Percentiles rank a stretch among this genome's conserved stretches.
These are phyloP conservation scores for Conger conger DNA, from an alignment of 2,113 vertebrate genomes.

Conservation along the genomic window DNA sequence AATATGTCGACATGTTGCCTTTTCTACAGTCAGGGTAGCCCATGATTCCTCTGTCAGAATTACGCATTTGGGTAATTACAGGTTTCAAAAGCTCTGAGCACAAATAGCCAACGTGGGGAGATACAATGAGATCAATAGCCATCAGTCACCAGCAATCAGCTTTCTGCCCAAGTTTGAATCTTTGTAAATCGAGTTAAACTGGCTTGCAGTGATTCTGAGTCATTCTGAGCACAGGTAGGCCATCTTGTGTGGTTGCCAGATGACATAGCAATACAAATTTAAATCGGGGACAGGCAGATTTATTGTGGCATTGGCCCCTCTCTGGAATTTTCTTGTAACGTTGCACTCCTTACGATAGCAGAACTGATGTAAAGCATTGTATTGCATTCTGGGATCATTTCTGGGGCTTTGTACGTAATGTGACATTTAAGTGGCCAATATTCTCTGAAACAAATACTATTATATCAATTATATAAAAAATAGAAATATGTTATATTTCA, in stretches of 20 bases:
- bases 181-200: slow-evolving; percentile 10
- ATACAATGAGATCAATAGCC: slow-evolving; percentile 9
- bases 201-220: neutral
- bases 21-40: neutral
- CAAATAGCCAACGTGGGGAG: neutral
- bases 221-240: neutral
- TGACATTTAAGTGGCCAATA: slow-evolving; percentile 4
- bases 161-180: neutral
- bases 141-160: too few relatives aligned
- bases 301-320: slow-evolving; percentile 71
- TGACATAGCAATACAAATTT: slow-evolving; percentile 6
- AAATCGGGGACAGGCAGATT: slow-evolving; percentile 60
- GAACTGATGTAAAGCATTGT: slow-evolving; percentile 70
- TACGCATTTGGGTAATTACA: slow-evolving; percentile 25
- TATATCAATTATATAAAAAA: too few relatives aligned
- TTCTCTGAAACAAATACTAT: neutral
- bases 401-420: neutral
- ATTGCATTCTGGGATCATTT: slow-evolving; percentile 12
- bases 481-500: too few relatives aligned
- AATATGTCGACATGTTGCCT: neutral
- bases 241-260: slow-evolving; percentile 1
- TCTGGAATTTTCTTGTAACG: slow-evolving; percentile 76
- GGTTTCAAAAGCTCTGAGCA: neutral
- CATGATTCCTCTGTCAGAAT: slow-evolving; percentile 4
- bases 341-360: slow-evolving; percentile 72